Conservation (phyloP, 2,113 vertebrate genomes). For the Vombatus ursinus region DNA sequence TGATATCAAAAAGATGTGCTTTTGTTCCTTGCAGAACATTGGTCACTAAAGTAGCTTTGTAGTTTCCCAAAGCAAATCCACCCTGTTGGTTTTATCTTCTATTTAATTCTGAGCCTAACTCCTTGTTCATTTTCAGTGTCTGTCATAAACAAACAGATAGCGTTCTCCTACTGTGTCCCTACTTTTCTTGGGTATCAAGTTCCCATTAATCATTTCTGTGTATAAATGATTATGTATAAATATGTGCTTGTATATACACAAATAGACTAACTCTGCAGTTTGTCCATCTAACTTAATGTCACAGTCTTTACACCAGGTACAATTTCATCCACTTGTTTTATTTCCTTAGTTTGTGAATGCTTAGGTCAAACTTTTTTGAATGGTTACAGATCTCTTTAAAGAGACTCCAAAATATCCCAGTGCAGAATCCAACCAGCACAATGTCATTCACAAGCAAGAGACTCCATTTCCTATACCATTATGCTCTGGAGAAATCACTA, state of each 20-base stretch:
- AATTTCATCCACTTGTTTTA: neutral
- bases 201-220: neutral
- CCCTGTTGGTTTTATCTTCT: neutral
- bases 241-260: neutral
- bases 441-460: neutral
- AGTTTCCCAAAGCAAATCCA: neutral
- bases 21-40: neutral
- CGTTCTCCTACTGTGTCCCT: neutral
- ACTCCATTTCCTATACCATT: neutral
- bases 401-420: neutral
- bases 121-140: neutral
- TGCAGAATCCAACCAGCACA: neutral
- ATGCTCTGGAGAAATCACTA: neutral
- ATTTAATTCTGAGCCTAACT: neutral
- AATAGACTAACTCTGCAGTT: neutral
- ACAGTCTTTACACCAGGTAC: neutral
- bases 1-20: neutral
- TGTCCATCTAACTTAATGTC: neutral
- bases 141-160: neutral
- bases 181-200: neutral
- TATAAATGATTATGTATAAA: neutral
- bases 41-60: neutral
- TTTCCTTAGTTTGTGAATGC: neutral
- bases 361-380: neutral
- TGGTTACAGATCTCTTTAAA: neutral